phyloP scores from a whole-genome alignment of 2,797 vertebrate species.

The Lycodopsis pacificus region DNA sequence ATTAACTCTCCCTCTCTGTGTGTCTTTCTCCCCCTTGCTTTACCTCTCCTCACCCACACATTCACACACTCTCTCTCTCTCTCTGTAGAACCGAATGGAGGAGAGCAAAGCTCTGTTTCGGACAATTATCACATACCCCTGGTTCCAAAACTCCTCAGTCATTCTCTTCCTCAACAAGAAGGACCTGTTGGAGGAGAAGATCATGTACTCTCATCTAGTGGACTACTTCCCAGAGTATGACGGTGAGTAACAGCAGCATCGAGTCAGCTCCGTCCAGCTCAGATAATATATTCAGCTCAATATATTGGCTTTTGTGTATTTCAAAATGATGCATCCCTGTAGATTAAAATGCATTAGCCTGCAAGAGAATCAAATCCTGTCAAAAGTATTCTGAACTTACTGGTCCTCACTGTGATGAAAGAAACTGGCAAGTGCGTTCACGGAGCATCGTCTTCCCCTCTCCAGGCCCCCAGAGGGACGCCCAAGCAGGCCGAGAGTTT shows the following conservation, averaged over 20 bases:
- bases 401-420: not conserved
- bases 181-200: constrained; percentile 98
- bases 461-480: constrained; percentile 92
- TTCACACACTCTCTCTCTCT: not conserved
- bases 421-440: not conserved
- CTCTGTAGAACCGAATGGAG: constrained; percentile 97
- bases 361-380: not conserved
- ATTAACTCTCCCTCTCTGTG: constrained; percentile 27
- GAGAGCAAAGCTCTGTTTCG: constrained; percentile 99
- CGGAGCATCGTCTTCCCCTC: not conserved
- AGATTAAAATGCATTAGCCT: not conserved
- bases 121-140: constrained; percentile 98
- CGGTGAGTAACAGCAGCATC: constrained; percentile 78
- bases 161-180: constrained; percentile 99
- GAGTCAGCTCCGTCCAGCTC: not conserved
- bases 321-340: not conserved
- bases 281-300: not conserved
- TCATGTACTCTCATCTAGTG: constrained; percentile 96
- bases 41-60: not conserved
- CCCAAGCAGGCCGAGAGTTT: constrained; percentile 94
- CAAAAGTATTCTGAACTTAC: not conserved
- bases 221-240: constrained; percentile 99
- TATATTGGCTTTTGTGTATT: not conserved
- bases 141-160: constrained; percentile 99
- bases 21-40: not conserved